Conservation (phyloP, 2,113 vertebrate genomes). For the Machaerirhynchus nigripectus region DNA sequence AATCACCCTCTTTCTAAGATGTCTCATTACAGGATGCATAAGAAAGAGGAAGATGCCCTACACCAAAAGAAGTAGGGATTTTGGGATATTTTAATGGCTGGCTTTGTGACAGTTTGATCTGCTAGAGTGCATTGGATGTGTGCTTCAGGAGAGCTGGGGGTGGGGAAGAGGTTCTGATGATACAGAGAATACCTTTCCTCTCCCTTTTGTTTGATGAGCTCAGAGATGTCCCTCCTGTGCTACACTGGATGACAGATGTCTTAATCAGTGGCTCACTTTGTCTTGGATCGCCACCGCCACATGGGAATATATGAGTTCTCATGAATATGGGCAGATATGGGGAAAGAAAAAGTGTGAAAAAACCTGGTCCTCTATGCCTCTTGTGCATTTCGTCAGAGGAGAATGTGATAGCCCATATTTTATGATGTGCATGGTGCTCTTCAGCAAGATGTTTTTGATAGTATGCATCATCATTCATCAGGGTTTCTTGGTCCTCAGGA, state of each 20-base stretch:
- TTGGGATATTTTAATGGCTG: not conserved
- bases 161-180: not conserved
- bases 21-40: not conserved
- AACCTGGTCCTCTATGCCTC: not conserved
- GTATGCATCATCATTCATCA: not conserved
- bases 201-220: not conserved
- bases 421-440: not conserved
- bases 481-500: not conserved
- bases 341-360: not conserved
- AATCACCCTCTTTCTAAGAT: not conserved
- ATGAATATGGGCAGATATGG: not conserved
- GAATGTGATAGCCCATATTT: not conserved
- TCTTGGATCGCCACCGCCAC: not conserved
- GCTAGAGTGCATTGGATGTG: fast-evolving
- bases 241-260: not conserved
- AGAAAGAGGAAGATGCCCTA: not conserved
- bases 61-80: not conserved
- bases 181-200: not conserved
- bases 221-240: not conserved
- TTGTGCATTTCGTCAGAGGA: not conserved
- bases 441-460: not conserved
- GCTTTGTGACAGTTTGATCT: not conserved
- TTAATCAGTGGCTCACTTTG: not conserved
- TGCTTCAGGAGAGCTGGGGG: not conserved
- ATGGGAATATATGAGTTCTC: not conserved